These are phyloP conservation scores for Azemiops feae DNA, from an alignment of 2,113 vertebrate genomes.

Conservation along the genomic window DNA sequence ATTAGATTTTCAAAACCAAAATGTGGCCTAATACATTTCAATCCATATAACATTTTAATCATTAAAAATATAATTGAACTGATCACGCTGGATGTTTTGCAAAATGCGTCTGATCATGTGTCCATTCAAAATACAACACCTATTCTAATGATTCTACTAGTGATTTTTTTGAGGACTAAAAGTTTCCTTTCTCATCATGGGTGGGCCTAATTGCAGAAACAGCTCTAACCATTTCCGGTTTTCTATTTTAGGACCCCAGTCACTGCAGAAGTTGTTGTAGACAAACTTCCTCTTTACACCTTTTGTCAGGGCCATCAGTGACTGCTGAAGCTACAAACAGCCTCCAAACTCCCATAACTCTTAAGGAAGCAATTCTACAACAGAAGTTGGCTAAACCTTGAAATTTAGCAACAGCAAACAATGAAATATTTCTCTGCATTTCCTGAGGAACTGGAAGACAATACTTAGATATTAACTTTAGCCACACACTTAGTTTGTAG, in stretches of 20 bases:
- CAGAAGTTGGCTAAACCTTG: background rate
- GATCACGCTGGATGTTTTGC: background rate
- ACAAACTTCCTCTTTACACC: conserved; percentile 27
- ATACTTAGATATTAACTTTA: background rate
- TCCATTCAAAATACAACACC: background rate
- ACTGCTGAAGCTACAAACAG: background rate
- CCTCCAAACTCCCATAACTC: background rate
- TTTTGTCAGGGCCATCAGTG: background rate
- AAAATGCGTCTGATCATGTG: background rate
- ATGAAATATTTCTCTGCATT: background rate
- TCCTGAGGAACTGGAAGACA: background rate
- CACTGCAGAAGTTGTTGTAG: conserved; percentile 1
- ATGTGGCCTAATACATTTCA: background rate
- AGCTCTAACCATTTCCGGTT: background rate
- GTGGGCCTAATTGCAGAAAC: background rate
- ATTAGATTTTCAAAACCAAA: background rate
- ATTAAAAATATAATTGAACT: background rate
- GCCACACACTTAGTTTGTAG: background rate
- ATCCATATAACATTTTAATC: background rate
- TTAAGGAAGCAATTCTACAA: background rate
- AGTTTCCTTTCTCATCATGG: background rate
- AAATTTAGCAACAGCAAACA: background rate
- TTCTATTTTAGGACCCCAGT: conserved; percentile 15
- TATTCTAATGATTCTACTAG: background rate
- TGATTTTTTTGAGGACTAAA: background rate